Evolutionary conservation across 2,888 invertebrate genomes (phyloP), one percentile per base, ranked within the genome.

Genomic region (Apoda limacodes): DNA sequence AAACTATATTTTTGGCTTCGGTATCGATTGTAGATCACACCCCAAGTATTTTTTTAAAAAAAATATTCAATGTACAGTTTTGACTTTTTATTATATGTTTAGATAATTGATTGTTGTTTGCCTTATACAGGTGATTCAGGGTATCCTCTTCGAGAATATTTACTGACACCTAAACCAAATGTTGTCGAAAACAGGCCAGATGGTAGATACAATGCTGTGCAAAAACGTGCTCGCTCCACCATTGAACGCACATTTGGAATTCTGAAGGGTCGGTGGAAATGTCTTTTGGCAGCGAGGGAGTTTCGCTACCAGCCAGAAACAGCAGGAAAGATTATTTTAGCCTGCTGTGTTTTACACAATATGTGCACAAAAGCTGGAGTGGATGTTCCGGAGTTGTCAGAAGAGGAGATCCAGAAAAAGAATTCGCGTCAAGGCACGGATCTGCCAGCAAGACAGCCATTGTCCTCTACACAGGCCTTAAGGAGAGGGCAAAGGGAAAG

Each of bases 111-210:
- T n/a, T n/a, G n/a, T n/a, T n/a, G n/a, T n/a, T n/a, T n/a, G n/a
- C n/a, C n/a, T n/a, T n/a, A n/a, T n/a, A n/a, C 12, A 32, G 35
- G 37, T n/a, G 30, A 32, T 10, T 30, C 31, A 4, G 37, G 26
- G 3, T 35, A 32, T 6, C 21, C 25, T 4, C 34, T 35, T 22
- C 14, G 30, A 9, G 20, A 22, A n/a, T 39, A 34, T 34, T 6
- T 34, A 10, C 34, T 34, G 39, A 25, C 25, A 6, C 38, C 35
- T 2, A 22, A 28, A n/a, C 6, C 7, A 13, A 11, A 21, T 23
- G 24, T 25, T 5, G 20, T 2, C 5, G 24, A 3, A 5, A 27
- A 26, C 5, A 19, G 29, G 9, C 24, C 31, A 1, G 27, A 31
- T n/a, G 32, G 24, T 17, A 13, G 25, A 6, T 35, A 35, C 6